phyloP scores from a whole-genome alignment of 2,888 invertebrate genomes.

The Hydraecia micacea region DNA sequence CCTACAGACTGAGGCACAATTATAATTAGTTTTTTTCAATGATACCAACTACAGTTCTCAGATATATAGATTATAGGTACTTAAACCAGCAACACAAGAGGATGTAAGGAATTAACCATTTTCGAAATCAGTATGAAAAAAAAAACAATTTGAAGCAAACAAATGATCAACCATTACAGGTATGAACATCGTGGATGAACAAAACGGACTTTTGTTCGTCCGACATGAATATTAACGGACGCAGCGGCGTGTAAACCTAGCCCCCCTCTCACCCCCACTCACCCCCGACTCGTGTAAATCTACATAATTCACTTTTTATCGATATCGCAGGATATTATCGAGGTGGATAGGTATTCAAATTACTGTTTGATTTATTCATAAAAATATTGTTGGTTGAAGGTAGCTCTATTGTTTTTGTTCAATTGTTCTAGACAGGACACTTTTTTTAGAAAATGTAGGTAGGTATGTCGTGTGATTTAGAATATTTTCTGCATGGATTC shows the following conservation, averaged over 20 bases:
- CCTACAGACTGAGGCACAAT: background rate
- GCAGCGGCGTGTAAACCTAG: slow-evolving; percentile 69
- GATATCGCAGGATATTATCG: slow-evolving; percentile 66
- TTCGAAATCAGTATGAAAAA: background rate
- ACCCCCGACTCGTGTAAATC: slow-evolving; percentile 63
- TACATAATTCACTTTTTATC: slow-evolving; percentile 72
- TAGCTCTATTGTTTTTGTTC: slow-evolving; percentile 33
- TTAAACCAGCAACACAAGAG: background rate
- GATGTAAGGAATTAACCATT: background rate
- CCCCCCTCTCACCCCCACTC: slow-evolving; percentile 20
- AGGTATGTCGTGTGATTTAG: background rate
- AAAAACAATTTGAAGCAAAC: slow-evolving; percentile 29
- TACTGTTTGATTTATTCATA: slow-evolving; percentile 65
- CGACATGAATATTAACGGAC: slow-evolving; percentile 72
- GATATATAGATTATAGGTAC: background rate
- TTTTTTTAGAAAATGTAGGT: background rate
- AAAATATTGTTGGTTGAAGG: slow-evolving; percentile 59
- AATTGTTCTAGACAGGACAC: background rate
- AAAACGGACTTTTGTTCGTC: slow-evolving; percentile 63
- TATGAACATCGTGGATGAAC: slow-evolving; percentile 58
- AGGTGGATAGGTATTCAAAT: slow-evolving; percentile 69
- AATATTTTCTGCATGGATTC: background rate
- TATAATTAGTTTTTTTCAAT: background rate
- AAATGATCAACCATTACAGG: slow-evolving; percentile 57
- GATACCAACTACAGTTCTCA: background rate